Conservation (phyloP, 2,797 vertebrate species). For the Lutjanus campechanus region DNA sequence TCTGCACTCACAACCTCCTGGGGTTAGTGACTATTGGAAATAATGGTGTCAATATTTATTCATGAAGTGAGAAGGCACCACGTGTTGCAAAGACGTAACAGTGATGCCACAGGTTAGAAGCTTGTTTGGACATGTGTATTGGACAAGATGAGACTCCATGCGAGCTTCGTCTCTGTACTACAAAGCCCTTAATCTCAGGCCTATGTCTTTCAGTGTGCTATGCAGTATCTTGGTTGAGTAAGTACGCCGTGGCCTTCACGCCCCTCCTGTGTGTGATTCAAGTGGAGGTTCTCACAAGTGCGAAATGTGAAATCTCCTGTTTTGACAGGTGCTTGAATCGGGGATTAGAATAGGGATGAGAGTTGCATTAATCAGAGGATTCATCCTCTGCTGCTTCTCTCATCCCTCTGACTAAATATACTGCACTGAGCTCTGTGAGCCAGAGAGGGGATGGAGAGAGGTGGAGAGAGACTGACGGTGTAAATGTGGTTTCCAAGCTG, state of each 20-base stretch:
- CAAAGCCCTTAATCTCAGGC: slow-evolving; percentile 65
- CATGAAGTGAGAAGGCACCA: background rate
- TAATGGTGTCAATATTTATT: slow-evolving; percentile 37
- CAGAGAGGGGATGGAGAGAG: slow-evolving; percentile 33
- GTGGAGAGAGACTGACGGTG: slow-evolving; percentile 51
- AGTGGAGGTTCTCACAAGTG: slow-evolving; percentile 58
- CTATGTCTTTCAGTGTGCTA: slow-evolving; percentile 30
- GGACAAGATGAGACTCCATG: slow-evolving; percentile 18
- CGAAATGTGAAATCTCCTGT: slow-evolving; percentile 68
- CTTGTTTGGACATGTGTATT: slow-evolving; percentile 18
- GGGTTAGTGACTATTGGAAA: slow-evolving; percentile 23
- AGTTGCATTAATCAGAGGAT: slow-evolving; percentile 78
- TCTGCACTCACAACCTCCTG: slow-evolving; percentile 13
- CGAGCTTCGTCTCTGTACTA: slow-evolving; percentile 28
- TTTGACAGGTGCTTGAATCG: slow-evolving; percentile 82
- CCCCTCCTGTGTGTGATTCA: slow-evolving; percentile 42
- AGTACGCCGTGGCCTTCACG: slow-evolving; percentile 28
- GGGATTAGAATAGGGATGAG: slow-evolving; percentile 76
- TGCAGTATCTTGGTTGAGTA: slow-evolving; percentile 19
- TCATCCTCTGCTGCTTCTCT: slow-evolving; percentile 63
- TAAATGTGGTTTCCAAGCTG: slow-evolving; percentile 70
- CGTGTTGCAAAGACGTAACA: background rate
- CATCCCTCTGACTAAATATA: slow-evolving; percentile 73
- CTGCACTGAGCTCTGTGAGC: slow-evolving; percentile 48
- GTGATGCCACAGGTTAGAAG: background rate